Conservation (phyloP, 53 echinoderm and acorn worm genomes). For the Actinopyga echinites region DNA sequence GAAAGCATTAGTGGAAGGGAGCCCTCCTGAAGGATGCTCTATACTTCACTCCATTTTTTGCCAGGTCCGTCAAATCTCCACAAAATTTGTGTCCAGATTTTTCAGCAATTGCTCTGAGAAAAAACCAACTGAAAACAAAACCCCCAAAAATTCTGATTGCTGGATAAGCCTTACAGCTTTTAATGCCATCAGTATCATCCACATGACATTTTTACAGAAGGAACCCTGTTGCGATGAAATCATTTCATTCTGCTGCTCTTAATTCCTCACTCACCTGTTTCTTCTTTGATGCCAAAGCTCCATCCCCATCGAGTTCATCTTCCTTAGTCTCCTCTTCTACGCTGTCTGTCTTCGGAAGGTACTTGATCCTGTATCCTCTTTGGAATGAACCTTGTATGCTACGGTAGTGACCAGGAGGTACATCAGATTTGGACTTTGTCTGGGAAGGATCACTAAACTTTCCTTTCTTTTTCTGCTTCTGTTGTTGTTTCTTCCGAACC, state of each 20-base stretch:
- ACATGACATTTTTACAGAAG: no score
- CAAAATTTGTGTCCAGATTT: no score
- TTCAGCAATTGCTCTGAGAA: no score
- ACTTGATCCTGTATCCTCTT: constrained; percentile 85
- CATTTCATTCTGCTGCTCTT: background rate
- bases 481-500: constrained; percentile 55
- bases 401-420: constrained; percentile 87
- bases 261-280: constrained; percentile 70
- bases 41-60: no score
- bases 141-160: no score
- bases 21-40: no score
- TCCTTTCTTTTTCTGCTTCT: constrained; percentile 77
- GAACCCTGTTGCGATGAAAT: no score
- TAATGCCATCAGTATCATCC: no score
- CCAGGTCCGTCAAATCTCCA: no score
- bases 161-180: no score
- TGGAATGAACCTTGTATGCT: constrained; percentile 94
- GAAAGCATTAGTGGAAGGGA: no score
- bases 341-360: constrained; percentile 87
- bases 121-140: no score
- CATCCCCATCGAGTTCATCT: constrained; percentile 87
- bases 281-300: constrained; percentile 80
- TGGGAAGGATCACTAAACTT: constrained; percentile 55
- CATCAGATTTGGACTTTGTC: constrained; percentile 62
- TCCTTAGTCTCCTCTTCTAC: constrained; percentile 88